Evolutionary conservation across 2,113 vertebrate species (phyloP).

Genomic region (Zosterops japonicus): DNA sequence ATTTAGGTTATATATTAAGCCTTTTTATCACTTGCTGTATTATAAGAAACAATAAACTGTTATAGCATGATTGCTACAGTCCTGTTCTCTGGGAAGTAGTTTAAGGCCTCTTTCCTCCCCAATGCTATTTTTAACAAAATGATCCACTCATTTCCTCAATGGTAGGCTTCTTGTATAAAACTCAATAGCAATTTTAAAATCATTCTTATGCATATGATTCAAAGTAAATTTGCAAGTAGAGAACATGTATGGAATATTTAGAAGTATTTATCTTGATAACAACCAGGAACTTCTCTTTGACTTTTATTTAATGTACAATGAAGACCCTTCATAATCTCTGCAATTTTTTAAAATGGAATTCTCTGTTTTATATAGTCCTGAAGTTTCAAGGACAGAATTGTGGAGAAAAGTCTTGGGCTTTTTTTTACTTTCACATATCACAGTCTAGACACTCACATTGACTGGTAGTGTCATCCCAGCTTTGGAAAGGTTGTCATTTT

Average conservation of each 20-base stretch:
- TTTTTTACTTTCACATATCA: not conserved
- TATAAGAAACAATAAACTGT: constrained; percentile 1
- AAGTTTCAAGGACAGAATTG: not conserved
- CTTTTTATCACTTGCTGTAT: not conserved
- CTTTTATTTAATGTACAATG: not conserved
- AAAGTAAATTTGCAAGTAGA: not conserved
- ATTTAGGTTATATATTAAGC: not conserved
- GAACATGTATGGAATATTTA: not conserved
- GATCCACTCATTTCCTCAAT: not conserved
- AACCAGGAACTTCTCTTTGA: not conserved
- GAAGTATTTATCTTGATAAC: not conserved
- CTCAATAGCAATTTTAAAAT: not conserved
- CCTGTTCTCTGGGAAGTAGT: not conserved
- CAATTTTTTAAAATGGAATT: not conserved
- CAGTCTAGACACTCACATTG: not conserved
- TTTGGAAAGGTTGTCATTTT: not conserved
- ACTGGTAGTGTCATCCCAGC: not conserved
- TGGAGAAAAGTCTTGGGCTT: not conserved
- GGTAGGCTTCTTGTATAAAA: not conserved
- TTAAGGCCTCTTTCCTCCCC: not conserved
- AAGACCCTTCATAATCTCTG: not conserved
- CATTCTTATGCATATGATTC: not conserved
- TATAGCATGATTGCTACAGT: not conserved
- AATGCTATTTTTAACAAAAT: not conserved
- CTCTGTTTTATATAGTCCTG: not conserved